Evolutionary conservation across 2,113 vertebrate species (phyloP).

Genomic region (Scartelaos histophorus): DNA sequence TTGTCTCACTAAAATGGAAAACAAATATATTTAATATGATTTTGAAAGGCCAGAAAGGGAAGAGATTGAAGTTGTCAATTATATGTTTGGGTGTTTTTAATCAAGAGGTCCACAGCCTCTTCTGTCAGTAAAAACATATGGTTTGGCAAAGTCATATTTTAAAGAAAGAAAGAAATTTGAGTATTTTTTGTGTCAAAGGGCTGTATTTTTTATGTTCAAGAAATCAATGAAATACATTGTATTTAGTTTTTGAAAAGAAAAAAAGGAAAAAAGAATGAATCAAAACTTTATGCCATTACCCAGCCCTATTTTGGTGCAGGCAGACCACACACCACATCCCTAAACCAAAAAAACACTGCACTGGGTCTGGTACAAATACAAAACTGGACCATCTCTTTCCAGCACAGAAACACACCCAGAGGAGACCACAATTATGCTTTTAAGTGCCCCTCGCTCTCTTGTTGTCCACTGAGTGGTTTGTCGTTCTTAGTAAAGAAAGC

Average conservation of each 20-base stretch:
- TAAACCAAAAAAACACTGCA: slow-evolving; percentile 30
- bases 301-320: background rate
- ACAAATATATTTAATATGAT: background rate
- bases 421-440: slow-evolving; percentile 61
- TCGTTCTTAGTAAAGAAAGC: slow-evolving; percentile 14
- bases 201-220: too few species aligned
- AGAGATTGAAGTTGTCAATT: background rate
- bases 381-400: slow-evolving; percentile 26
- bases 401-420: slow-evolving; percentile 42
- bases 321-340: slow-evolving; percentile 13
- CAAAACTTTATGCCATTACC: background rate
- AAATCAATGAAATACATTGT: too few species aligned
- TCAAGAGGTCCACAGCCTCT: too few species aligned
- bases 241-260: background rate
- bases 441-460: slow-evolving; percentile 34
- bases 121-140: too few species aligned
- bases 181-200: too few species aligned
- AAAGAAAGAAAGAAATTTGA: too few species aligned
- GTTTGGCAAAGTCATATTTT: too few species aligned
- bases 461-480: slow-evolving; percentile 31
- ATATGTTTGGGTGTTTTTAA: too few species aligned
- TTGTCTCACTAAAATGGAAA: background rate
- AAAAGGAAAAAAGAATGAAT: background rate
- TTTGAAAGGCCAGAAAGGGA: background rate
- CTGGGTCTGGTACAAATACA: slow-evolving; percentile 32